Evolutionary conservation across 1,140 invertebrate genomes (phyloP).

Genomic region (Drosophila bifasciata): DNA sequence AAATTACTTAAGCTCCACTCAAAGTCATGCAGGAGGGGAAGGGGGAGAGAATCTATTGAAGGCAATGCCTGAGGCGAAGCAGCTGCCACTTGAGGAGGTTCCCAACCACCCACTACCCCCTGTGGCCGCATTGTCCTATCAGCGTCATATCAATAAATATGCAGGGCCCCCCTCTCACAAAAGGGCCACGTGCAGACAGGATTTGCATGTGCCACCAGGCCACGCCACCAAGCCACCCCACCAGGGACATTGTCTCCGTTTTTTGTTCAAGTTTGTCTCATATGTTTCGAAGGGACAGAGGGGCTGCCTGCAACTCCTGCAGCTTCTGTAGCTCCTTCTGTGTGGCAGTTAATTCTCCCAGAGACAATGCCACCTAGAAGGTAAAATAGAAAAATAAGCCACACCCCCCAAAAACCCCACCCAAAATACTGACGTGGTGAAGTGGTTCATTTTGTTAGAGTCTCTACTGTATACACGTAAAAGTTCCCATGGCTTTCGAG

Average conservation of each 20-base stretch:
- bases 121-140: slow-evolving; percentile 65
- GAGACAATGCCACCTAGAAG: slow-evolving; percentile 70
- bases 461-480: slow-evolving; percentile 13
- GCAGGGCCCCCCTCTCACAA: slow-evolving; percentile 52
- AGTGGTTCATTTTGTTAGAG: neutral
- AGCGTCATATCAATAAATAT: slow-evolving; percentile 81
- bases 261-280: slow-evolving; percentile 61
- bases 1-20: slow-evolving; percentile 70
- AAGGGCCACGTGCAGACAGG: slow-evolving; percentile 64
- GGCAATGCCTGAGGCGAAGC: slow-evolving; percentile 28
- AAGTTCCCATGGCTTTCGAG: slow-evolving; percentile 2
- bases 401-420: slow-evolving; percentile 49
- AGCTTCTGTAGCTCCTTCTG: slow-evolving; percentile 34
- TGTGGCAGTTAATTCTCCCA: slow-evolving; percentile 78
- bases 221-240: neutral
- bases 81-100: slow-evolving; percentile 40
- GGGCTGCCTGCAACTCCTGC: slow-evolving; percentile 27
- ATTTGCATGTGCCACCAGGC: slow-evolving; percentile 57
- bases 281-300: slow-evolving; percentile 33
- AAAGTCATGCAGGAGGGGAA: neutral
- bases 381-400: slow-evolving; percentile 69
- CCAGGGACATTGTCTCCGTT: slow-evolving; percentile 1
- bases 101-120: neutral
- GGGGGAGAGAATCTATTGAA: slow-evolving; percentile 53
- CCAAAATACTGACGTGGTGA: too few species aligned